Percentiles rank a stretch among this genome's conserved stretches.
Evolutionary conservation across 2,888 invertebrate species (phyloP).

Genomic region (Andrena praecox): DNA sequence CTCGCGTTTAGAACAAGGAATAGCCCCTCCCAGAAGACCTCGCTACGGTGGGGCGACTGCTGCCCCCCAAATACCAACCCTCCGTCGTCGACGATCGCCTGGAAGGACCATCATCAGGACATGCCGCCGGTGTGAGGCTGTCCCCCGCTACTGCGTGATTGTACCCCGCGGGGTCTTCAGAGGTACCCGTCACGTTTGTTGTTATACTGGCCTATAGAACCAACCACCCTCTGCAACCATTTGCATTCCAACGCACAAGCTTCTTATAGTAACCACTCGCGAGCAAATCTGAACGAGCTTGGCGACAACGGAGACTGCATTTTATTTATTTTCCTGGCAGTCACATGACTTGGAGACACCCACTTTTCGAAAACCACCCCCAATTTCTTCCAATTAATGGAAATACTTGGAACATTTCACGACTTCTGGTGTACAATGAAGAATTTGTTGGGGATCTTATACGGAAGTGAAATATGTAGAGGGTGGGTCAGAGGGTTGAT

Average conservation of each 20-base stretch:
- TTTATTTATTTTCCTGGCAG: no score
- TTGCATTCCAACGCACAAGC: conserved; percentile 11
- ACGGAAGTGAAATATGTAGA: no score
- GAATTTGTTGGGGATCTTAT: no score
- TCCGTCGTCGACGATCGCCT: conserved; percentile 78
- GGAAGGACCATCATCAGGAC: conserved; percentile 81
- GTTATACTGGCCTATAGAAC: neutral
- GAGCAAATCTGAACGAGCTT: no score
- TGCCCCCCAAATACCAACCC: conserved; percentile 86
- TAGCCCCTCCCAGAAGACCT: conserved; percentile 98
- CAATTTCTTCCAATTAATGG: no score
- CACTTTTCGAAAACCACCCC: no score
- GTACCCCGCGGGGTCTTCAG: conserved; percentile 83
- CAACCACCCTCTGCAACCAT: neutral
- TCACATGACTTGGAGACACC: no score
- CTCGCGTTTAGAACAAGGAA: conserved; percentile 98
- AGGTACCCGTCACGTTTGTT: conserved; percentile 74
- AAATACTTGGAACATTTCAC: no score
- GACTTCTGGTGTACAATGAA: no score
- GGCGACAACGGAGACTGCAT: no score
- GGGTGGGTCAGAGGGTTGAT: no score
- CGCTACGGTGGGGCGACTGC: conserved; percentile 98
- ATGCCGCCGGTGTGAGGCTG: conserved; percentile 84
- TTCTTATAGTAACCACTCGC: neutral
- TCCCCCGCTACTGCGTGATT: conserved; percentile 85